phyloP scores from a whole-genome alignment of 2,888 invertebrate genomes.

The Myopa tessellatipennis region DNA sequence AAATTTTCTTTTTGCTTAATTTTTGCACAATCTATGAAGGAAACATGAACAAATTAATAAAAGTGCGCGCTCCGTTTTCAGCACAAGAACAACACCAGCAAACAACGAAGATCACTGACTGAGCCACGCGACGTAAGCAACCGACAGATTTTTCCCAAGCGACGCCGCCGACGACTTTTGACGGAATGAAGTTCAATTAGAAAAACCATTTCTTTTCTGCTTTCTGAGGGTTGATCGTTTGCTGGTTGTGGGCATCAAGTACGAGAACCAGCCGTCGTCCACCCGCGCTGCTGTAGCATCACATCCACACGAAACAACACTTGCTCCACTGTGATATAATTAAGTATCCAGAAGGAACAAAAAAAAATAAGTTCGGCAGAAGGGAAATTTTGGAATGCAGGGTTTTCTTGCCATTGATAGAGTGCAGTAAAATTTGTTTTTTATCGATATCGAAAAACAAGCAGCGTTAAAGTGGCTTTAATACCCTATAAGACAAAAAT shows the following conservation, averaged over 20 bases:
- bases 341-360: too few species aligned
- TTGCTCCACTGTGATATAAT: neutral
- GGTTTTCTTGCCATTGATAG: too few species aligned
- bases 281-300: neutral
- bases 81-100: neutral
- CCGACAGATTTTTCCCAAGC: neutral
- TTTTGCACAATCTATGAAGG: neutral
- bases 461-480: too few species aligned
- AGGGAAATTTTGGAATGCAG: too few species aligned
- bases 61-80: neutral
- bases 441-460: too few species aligned
- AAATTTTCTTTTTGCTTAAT: conserved; percentile 2
- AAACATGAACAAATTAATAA: neutral
- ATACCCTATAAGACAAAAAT: too few species aligned
- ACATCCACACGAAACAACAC: neutral
- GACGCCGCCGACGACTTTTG: conserved; percentile 41
- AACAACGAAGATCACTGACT: neutral
- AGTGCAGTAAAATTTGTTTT: too few species aligned
- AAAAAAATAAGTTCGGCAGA: too few species aligned
- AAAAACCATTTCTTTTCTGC: neutral
- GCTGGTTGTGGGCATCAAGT: neutral
- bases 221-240: neutral
- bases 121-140: neutral
- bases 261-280: neutral
- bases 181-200: conserved; percentile 43